phyloP scores from a whole-genome alignment of 2,888 invertebrate genomes.

The Mayetiola destructor region DNA sequence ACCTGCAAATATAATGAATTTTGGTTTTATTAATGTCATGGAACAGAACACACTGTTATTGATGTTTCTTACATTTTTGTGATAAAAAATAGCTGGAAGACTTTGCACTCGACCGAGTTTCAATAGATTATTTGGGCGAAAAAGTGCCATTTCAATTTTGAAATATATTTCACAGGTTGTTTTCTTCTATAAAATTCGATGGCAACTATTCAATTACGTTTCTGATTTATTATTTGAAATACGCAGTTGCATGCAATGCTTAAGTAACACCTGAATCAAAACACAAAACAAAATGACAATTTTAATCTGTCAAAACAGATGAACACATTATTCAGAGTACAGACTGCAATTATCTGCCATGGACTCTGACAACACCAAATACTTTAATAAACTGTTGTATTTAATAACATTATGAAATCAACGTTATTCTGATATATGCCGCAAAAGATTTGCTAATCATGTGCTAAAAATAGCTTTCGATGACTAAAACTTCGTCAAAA shows the following conservation, averaged over 20 bases:
- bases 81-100: conserved; percentile 49
- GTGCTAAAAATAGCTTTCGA: no score
- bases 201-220: neutral
- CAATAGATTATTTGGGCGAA: conserved; percentile 27
- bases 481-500: no score
- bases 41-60: conserved; percentile 28
- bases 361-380: no score
- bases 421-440: no score
- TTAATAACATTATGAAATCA: no score
- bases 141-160: conserved; percentile 27
- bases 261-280: no score
- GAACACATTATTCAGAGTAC: neutral
- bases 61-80: conserved; percentile 52
- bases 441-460: no score
- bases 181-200: neutral
- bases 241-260: neutral
- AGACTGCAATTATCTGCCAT: no score
- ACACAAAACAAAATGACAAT: neutral
- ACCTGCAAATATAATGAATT: conserved; percentile 44
- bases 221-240: neutral
- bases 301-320: neutral
- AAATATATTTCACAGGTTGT: neutral
- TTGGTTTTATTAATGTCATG: neutral
- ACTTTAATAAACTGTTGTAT: no score
- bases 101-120: conserved; percentile 30